These are phyloP conservation scores for Carassius auratus DNA, from an alignment of 2,113 vertebrate species.

Conservation along the genomic window DNA sequence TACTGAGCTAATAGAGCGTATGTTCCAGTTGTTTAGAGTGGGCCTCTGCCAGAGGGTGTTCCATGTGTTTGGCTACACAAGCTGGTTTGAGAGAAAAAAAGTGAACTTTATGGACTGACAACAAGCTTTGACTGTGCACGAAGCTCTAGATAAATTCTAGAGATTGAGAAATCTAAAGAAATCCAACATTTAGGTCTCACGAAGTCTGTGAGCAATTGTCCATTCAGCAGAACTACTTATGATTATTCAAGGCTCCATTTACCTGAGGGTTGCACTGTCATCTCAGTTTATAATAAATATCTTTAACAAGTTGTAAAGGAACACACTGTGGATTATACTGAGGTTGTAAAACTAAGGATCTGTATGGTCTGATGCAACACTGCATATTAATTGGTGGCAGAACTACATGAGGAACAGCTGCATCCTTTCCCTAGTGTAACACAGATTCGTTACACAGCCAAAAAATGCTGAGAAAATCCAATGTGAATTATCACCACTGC, in stretches of 20 bases:
- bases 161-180: too few species aligned
- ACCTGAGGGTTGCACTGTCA: not conserved
- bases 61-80: constrained; percentile 36
- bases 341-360: constrained; percentile 4
- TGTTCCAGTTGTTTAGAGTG: constrained; percentile 57
- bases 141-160: not conserved
- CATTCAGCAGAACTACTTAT: not conserved
- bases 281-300: not conserved
- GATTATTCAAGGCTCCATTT: not conserved
- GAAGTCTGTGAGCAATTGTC: not conserved
- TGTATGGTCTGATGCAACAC: not conserved
- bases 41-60: constrained; percentile 51
- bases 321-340: not conserved
- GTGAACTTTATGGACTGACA: not conserved
- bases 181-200: not conserved
- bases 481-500: constrained; percentile 14
- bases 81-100: constrained; percentile 4
- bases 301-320: not conserved
- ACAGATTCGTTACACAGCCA: not conserved
- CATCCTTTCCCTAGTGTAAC: not conserved
- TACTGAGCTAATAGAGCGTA: constrained; percentile 47
- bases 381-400: not conserved
- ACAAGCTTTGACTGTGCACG: not conserved
- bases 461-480: not conserved
- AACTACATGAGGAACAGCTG: constrained; percentile 34